Evolutionary conservation across 2,797 vertebrate species (phyloP), one percentile per base, ranked within the genome.

Genomic region (Notolepis coatsorum): DNA sequence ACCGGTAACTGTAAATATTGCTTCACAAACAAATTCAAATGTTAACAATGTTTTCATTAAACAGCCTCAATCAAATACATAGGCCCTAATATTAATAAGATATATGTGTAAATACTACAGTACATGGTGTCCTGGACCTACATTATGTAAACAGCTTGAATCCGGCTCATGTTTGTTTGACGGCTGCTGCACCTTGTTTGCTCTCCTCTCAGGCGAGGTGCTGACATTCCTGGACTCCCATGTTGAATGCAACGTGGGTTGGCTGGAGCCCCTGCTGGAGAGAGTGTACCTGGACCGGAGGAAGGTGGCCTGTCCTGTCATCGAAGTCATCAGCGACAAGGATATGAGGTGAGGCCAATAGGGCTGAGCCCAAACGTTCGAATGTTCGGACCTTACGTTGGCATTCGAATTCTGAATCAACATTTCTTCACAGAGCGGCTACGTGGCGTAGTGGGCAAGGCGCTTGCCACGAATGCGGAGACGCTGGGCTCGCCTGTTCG

Each of bases 291-390:
- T 92, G 82, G 94, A 92, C 81, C 93, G 88, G 10, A 86, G 82
- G 80, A 98, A 96, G 80, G 97, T 99, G 0, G 92, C 95, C 39
- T 99, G 97, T 61, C 98, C 98, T 0, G 97, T 99, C 57, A 99
- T 99, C 20, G 98, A 99, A 87, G 96, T 99, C 68, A 95, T 99
- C 89, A 96, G 87, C 0, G 96, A 98, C 81, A 97, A 97, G 79
- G 97, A 99, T 83, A 94, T 99, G 96, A 98, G 97, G 97, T 98
- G 87, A 89, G 1, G n/a, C n/a, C n/a, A n/a, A n/a, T n/a, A n/a
- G n/a, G n/a, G n/a, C n/a, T n/a, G n/a, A n/a, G n/a, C n/a, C n/a
- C n/a, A n/a, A n/a, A n/a, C n/a, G n/a, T n/a, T n/a, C n/a, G n/a
- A n/a, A n/a, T n/a, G n/a, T n/a, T n/a, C n/a, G n/a, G n/a, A n/a